phyloP scores from a whole-genome alignment of 2,888 invertebrate species.

The Drosophila meridionalis region DNA sequence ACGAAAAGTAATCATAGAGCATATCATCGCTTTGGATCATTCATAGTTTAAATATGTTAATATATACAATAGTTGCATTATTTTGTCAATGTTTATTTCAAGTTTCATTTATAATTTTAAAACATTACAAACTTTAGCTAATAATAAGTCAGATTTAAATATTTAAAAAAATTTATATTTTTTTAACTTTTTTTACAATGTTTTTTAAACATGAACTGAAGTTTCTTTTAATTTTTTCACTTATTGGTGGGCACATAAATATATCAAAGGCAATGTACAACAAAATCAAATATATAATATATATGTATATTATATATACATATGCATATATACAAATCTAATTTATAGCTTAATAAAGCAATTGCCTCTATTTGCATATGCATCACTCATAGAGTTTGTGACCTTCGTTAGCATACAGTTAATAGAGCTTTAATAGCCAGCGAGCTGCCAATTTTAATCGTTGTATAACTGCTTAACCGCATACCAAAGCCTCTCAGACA shows the following conservation, averaged over 20 bases:
- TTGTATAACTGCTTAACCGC: constrained; percentile 21
- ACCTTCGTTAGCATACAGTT: constrained; percentile 22
- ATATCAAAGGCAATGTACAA: neutral
- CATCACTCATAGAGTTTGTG: neutral
- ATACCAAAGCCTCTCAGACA: constrained; percentile 17
- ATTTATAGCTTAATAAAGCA: neutral
- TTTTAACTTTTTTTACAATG: no score
- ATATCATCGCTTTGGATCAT: no score
- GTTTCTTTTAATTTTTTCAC: neutral
- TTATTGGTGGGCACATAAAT: neutral
- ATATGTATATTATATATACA: neutral
- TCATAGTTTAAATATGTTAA: no score
- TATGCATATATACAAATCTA: neutral
- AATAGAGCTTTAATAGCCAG: neutral
- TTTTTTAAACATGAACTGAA: no score
- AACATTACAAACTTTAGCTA: no score
- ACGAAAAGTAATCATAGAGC: no score
- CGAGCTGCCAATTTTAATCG: constrained; percentile 15
- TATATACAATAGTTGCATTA: no score
- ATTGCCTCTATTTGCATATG: neutral
- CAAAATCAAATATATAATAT: neutral
- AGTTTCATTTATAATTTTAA: no score
- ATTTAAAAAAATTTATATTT: no score
- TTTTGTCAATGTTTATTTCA: no score
- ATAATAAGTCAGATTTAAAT: no score